A percentile compares a stretch with the other conserved stretches of the same genome.
Conservation (phyloP, 2,888 invertebrate genomes). For the Herminia tarsipennalis region DNA sequence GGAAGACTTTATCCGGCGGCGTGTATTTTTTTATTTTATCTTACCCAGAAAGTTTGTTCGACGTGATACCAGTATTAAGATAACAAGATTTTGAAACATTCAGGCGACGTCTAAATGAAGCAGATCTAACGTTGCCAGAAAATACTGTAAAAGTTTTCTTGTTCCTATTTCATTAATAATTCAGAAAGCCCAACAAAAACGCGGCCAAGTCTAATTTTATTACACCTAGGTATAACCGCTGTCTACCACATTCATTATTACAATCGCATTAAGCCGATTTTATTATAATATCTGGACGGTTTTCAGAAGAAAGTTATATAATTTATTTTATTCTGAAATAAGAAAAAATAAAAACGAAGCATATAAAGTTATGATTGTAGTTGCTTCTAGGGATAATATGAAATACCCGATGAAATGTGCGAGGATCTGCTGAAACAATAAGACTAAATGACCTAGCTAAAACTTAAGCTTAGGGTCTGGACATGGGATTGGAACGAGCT, state of each 20-base stretch:
- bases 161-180: constrained; percentile 38
- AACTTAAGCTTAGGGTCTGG: constrained; percentile 6
- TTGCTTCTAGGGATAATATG: constrained; percentile 4
- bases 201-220: constrained; percentile 30
- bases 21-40: constrained; percentile 26
- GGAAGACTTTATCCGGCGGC: constrained; percentile 8
- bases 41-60: constrained; percentile 21
- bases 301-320: not conserved
- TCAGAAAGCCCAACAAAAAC: constrained; percentile 30
- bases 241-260: constrained; percentile 22
- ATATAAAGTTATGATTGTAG: constrained; percentile 4
- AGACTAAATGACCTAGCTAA: constrained; percentile 13
- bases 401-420: constrained; percentile 10
- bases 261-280: constrained; percentile 26
- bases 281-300: constrained; percentile 12
- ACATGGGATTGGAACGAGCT: constrained; percentile 9
- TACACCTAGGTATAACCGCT: constrained; percentile 23
- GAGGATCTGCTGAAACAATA: constrained; percentile 3
- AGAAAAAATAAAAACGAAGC: constrained; percentile 1
- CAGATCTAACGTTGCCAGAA: constrained; percentile 29
- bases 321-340: constrained; percentile 1
- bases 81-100: constrained; percentile 39
- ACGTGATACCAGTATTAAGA: constrained; percentile 34
- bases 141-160: constrained; percentile 34
- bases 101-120: constrained; percentile 29